Conservation (phyloP, 2,888 invertebrate genomes). For the Drosophila acutilabella region DNA sequence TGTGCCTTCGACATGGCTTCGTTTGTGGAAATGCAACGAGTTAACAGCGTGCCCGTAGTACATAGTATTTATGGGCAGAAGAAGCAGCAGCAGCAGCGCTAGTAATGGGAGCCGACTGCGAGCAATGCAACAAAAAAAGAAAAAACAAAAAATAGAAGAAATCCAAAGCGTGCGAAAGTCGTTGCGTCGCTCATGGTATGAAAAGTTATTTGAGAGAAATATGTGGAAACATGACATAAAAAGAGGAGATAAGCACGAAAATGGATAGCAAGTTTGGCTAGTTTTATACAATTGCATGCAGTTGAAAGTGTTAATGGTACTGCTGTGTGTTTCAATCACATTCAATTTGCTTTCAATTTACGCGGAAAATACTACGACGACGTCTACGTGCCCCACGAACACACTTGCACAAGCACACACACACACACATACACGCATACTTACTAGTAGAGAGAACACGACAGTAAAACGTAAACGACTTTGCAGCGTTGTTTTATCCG, state of each 20-base stretch:
- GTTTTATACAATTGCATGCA: conserved; percentile 26
- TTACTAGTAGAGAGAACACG: conserved; percentile 21
- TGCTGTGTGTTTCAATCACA: conserved; percentile 51
- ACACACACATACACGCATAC: conserved; percentile 21
- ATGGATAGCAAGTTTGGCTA: conserved; percentile 34
- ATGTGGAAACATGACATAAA: conserved; percentile 44
- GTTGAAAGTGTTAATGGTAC: conserved; percentile 20
- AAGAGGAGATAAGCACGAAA: conserved; percentile 32
- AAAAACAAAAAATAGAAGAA: conserved; percentile 42
- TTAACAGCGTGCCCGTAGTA: conserved; percentile 65
- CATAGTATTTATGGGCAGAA: conserved; percentile 68
- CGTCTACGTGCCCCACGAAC: conserved; percentile 65
- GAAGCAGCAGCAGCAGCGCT: conserved; percentile 54
- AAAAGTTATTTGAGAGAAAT: conserved; percentile 51
- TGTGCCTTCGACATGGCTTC: conserved; percentile 54
- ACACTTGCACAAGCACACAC: conserved; percentile 8
- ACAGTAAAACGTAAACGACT: conserved; percentile 52
- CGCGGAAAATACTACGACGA: conserved; percentile 78
- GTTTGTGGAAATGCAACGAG: conserved; percentile 65
- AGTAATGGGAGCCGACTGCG: conserved; percentile 58
- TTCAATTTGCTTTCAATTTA: conserved; percentile 77
- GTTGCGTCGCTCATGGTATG: conserved; percentile 54
- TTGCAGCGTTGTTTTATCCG: conserved; percentile 54
- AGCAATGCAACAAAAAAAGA: conserved; percentile 44
- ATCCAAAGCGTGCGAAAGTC: conserved; percentile 68